Conservation (phyloP, 2,888 invertebrate genomes). For the Pocota personata region DNA sequence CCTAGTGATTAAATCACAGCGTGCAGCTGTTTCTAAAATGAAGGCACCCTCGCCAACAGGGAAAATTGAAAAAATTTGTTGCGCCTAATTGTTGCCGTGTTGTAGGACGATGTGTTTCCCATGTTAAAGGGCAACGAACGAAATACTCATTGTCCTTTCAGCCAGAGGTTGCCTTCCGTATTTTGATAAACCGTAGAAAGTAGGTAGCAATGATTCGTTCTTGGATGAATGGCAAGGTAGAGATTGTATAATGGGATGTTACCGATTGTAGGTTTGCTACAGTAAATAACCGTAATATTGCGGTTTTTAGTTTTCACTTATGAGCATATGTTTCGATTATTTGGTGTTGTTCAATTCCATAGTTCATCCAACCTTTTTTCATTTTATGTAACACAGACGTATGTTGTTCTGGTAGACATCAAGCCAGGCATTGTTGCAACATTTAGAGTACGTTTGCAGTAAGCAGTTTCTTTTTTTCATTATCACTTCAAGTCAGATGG, state of each 20-base stretch:
- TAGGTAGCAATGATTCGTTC: slow-evolving; percentile 33
- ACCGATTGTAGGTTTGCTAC: slow-evolving; percentile 66
- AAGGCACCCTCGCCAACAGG: slow-evolving; percentile 61
- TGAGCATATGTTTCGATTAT: slow-evolving; percentile 59
- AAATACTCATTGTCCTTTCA: slow-evolving; percentile 39
- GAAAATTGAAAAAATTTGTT: slow-evolving; percentile 13
- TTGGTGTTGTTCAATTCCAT: neutral
- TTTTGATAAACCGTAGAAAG: slow-evolving; percentile 3
- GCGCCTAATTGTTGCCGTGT: slow-evolving; percentile 55
- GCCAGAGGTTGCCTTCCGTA: slow-evolving; percentile 62
- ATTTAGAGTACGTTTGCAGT: no score
- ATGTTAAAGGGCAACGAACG: slow-evolving; percentile 62
- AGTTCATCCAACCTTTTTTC: slow-evolving; percentile 32
- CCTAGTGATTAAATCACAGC: slow-evolving; percentile 17
- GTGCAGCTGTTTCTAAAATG: slow-evolving; percentile 26
- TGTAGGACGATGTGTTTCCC: neutral
- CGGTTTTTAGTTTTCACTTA: slow-evolving; percentile 67
- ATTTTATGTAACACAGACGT: neutral
- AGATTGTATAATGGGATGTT: slow-evolving; percentile 58
- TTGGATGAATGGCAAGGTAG: slow-evolving; percentile 20
- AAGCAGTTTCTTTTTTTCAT: no score
- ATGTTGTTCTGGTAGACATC: neutral
- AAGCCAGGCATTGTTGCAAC: no score
- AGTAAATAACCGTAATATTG: slow-evolving; percentile 73
- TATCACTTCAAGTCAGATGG: no score